Base-by-base conservation (phyloP, 1,140 invertebrate species). In the Bradynema listronoti region DNA sequence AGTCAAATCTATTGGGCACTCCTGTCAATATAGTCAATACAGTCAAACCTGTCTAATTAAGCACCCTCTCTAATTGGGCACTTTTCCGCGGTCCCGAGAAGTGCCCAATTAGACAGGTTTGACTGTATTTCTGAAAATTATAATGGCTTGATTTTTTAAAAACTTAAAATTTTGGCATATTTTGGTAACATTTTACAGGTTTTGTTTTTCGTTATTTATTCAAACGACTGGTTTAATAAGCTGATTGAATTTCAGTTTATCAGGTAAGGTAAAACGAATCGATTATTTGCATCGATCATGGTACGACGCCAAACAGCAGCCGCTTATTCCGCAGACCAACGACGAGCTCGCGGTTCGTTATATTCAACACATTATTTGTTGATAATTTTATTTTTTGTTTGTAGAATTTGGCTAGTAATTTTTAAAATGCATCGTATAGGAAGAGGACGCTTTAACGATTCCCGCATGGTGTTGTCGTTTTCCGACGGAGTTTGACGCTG, bases 401-500 rank as follows among this genome's bases (percentile, higher is more conserved):
- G n/a, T n/a, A n/a, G n/a, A n/a, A n/a, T n/a, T n/a, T 47, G 14
- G 45, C 7, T 1, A n/a, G 14, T 22, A 49, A n/a, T 16, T 22
- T 49, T 22, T 49, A 49, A 49, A 49, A 14, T 16, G 39, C 22
- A 11, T 11, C 39, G 14, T 56, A 5, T 4, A 57, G 55, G 53
- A 57, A 22, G 42, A 57, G 22, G 41, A 14, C 6, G n/a, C 54
- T 27, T 32, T 16, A 7, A 24, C 32, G 4, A 58, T 58, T 11
- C 55, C 55, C 3, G 27, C 45, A 52, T 57, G 36, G 36, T 22
- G 55, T 6, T 16, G 16, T 11, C 29, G 22, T 19, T 57, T 57
- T 56, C 55, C 55, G 4, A n/a, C 5, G n/a, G 55, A 56, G 4
- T 57, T 50, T 24, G 47, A n/a, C 27, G 47, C 3, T n/a, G 47